Base-by-base conservation (phyloP, 2,888 invertebrate genomes). In the Globia sparganii region DNA sequence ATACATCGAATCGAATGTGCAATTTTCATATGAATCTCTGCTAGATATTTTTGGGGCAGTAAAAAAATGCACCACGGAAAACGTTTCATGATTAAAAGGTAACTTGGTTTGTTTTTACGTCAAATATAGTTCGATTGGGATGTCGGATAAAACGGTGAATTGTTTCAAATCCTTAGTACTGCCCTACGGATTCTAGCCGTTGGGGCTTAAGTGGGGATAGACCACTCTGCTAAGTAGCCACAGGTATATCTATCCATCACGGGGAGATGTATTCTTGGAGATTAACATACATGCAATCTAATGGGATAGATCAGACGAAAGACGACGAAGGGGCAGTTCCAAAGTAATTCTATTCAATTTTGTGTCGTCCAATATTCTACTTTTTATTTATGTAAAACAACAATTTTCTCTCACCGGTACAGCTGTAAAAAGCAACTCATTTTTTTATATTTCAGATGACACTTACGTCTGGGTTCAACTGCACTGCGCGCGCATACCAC, bases 401-500 rank as follows among this genome's bases (percentile, higher is more conserved):
- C 4, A 40, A 25, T n/a, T 56, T 8, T 28, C 6, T 18, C 6
- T 21, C 21, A 31, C 5, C 6, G 25, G 11, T 13, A 25, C 6
- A 28, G 4, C 25, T 21, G 11, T 25, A 34, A 5, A 62, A 2
- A 25, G 6, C 8, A 58, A 58, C 8, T 21, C 4, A 21, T 25
- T 4, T 58, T 31, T 18, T 1, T 4, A 6, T 15, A 40, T 31
- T 21, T 68, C 28, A 34, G 21, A 4, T 43, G 2, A 11, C 65
- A 87, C 94, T 94, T 93, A 97, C 97, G 92, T 97, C 94, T 81
- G 98, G 97, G 82, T 96, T 97, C 43, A 98, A 92, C 80, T 97
- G 94, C n/a, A 97, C 97, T 43, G 98, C 99, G 93, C 97, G 97
- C 75, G 98, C 97, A 95, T 99, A 99, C 98, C 98, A 98, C 77